A percentile compares a stretch with the other conserved stretches of the same genome.
phyloP scores from a whole-genome alignment of 2,113 vertebrate genomes.

The Ictalurus punctatus region DNA sequence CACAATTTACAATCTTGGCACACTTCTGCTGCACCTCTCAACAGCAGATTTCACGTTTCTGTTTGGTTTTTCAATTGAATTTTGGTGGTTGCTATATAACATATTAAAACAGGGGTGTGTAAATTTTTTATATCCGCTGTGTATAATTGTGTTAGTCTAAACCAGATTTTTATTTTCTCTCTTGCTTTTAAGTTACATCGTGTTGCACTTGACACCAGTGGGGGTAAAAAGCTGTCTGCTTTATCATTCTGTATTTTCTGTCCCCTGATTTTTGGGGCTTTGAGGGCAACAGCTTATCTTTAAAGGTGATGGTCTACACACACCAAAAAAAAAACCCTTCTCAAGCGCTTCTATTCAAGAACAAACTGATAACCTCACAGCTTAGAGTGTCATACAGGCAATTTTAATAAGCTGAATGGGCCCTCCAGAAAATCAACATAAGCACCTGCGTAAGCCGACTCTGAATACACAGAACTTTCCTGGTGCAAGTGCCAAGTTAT shows the following conservation, averaged over 20 bases:
- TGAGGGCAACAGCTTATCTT: not conserved
- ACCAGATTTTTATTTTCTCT: not conserved
- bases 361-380: not conserved
- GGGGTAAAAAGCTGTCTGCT: not conserved
- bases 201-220: not conserved
- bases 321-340: not conserved
- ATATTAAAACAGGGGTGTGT: not conserved
- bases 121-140: not conserved
- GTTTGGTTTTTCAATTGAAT: not conserved
- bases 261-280: not conserved
- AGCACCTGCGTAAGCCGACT: not conserved
- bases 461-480: not conserved
- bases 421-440: not conserved
- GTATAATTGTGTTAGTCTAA: not conserved
- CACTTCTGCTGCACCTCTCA: not conserved
- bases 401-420: not conserved
- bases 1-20: not conserved
- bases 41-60: not conserved
- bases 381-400: not conserved
- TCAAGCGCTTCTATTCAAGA: not conserved
- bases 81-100: not conserved
- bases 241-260: too few relatives aligned
- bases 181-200: not conserved
- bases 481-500: not conserved
- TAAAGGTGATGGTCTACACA: not conserved